phyloP scores from a whole-genome alignment of 2,113 vertebrate species.

The Halcyon senegalensis region DNA sequence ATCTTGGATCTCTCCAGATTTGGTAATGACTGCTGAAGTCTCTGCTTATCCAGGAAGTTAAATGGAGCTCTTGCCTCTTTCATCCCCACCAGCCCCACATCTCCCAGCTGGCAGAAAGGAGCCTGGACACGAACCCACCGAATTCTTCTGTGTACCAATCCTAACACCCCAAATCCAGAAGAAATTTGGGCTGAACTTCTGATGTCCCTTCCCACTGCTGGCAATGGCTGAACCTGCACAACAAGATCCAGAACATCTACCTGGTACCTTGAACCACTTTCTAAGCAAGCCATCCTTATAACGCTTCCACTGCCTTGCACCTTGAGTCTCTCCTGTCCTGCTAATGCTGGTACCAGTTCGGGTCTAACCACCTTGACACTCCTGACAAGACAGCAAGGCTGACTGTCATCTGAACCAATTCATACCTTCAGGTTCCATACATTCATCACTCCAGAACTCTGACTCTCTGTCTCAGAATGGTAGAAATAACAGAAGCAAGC shows the following conservation, averaged over 20 bases:
- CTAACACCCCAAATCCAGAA: accelerated
- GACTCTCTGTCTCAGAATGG: not conserved
- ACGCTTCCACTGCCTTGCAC: not conserved
- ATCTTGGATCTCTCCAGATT: not conserved
- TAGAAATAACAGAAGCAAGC: not conserved
- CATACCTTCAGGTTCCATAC: not conserved
- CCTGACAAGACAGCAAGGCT: not conserved
- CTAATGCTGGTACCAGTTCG: not conserved
- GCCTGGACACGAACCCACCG: not conserved
- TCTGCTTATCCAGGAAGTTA: not conserved
- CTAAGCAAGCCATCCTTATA: not conserved
- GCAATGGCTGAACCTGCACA: not conserved
- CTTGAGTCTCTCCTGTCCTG: not conserved
- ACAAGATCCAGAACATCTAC: not conserved
- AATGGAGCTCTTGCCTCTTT: not conserved
- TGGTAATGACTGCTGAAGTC: not conserved
- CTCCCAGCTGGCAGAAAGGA: not conserved
- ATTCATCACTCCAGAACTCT: not conserved
- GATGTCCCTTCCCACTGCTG: not conserved
- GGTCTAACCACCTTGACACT: not conserved
- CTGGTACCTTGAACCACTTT: not conserved
- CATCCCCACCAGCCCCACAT: accelerated
- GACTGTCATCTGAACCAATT: not conserved
- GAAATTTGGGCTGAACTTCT: not conserved
- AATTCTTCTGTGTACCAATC: not conserved